Evolutionary conservation across 2,888 invertebrate genomes (phyloP), one percentile per base, ranked within the genome.

Genomic region (Alviniconcha strummeri): DNA sequence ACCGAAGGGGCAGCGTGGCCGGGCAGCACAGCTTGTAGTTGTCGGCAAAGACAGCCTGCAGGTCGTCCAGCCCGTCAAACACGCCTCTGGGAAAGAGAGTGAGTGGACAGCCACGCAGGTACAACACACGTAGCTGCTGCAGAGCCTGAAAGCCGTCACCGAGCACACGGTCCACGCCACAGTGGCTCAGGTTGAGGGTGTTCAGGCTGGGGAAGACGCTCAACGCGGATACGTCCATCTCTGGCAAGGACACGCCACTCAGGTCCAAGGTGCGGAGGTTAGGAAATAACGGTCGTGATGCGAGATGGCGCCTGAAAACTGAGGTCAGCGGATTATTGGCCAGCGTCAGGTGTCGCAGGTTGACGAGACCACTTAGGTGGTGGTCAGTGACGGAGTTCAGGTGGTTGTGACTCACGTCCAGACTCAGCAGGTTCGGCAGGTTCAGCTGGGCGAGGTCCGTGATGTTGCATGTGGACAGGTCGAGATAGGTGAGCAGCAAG

Each of bases 151-250:
- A 84, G 4, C 82, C 83, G 5, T 71, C 57, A 0, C n/a, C 57
- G 0, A n/a, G 8, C 3, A 85, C 75, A 17, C 3, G 11, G 15
- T 56, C 36, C 5, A 85, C 69, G 7, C 56, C 80, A 55, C 80
- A 69, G 56, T 52, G 54, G 5, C 69, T 56, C 6, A 80, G 56
- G 19, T 80, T 80, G 15, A 85, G 77, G 36, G 72, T 36, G 17
- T 78, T 64, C 54, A 85, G 54, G 7, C 72, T 77, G 6, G 57
- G 71, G 96, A 96, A 94, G 95, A 94, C 0, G 96, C 96, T 82
- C 96, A 72, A 72, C 0, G 17, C 57, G 11, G 76, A 19, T 4
- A 19, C 19, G 11, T 77, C 17, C 57, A 77, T 56, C 11, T 56
- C 76, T 8, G 57, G 56, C 17, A 57, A 19, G 57, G 56, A 57